Base-by-base conservation (phyloP, 2,113 vertebrate species). In the Amazona guildingii region DNA sequence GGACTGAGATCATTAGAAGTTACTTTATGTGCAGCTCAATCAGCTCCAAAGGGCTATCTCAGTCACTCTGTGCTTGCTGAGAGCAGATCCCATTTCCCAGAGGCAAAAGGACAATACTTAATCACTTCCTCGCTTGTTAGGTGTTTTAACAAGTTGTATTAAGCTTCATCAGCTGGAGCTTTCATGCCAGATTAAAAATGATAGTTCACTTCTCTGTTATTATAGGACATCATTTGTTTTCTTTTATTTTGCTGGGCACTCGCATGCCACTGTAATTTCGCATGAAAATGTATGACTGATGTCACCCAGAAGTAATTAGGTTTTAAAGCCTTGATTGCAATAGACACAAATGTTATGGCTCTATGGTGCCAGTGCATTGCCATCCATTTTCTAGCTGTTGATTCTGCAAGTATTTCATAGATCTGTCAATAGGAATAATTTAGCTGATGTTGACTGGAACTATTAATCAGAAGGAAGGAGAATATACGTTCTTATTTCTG, bases 301-400 rank as follows among this genome's bases (percentile, higher is more conserved):
- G 95, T 97, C 96, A 97, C 94, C 89, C 80, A 95, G 95, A 96
- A 93, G 93, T 97, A 97, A 98, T 97, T 97, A 98, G 96, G 92
- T 96, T 97, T 98, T 97, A 97, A 97, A 96, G 94, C 92, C 87
- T 95, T 97, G 95, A 97, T 97, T 96, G 97, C 96, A 86, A 88
- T 78, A 97, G 94, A 97, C 91, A 93, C 25, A 46, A 93, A 35
- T 11, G 63, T 96, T 96, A 86, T 3, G 6, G 89, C 94, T 97
- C 96, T 96, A 96, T 70, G 96, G 94, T 94, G 88, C 95, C 91
- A 83, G 62, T 29, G 85, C 85, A 43, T 74, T 72, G 87, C 90
- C 84, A 92, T 72, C 86, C 63, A 9, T 81, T 96, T 96, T 92
- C 95, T 70, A 79, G 92, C 94, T 97, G 94, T 97, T 97, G 96